Percentiles rank a stretch among this genome's conserved stretches.
These are phyloP conservation scores for Phasia obesa DNA, from an alignment of 2,888 invertebrate species.

Conservation along the genomic window DNA sequence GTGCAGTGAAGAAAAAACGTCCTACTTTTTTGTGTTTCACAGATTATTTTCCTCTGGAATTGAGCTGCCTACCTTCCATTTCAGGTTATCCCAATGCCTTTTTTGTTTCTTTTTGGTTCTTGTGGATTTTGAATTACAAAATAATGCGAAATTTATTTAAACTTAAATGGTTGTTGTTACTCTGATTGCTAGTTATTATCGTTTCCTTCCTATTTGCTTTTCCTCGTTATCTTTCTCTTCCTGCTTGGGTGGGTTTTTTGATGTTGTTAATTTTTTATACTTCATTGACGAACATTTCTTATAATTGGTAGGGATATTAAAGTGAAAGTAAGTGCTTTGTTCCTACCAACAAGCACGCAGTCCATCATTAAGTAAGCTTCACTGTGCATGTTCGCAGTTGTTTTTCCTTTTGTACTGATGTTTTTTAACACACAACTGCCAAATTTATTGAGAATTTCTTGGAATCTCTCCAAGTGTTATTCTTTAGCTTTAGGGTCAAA, in stretches of 20 bases:
- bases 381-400: constrained; percentile 32
- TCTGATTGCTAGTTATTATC: neutral
- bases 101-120: no score
- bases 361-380: constrained; percentile 34
- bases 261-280: neutral
- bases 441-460: constrained; percentile 39
- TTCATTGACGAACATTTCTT: constrained; percentile 37
- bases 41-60: neutral
- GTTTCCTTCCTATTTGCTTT: neutral
- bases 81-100: neutral
- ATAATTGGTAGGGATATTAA: constrained; percentile 57
- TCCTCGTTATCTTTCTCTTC: neutral
- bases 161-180: constrained; percentile 41
- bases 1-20: neutral
- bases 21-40: neutral
- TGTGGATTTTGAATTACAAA: neutral
- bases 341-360: neutral
- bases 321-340: constrained; percentile 61
- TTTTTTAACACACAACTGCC: neutral
- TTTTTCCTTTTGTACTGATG: neutral
- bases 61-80: neutral
- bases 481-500: constrained; percentile 55
- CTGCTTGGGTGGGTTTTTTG: neutral
- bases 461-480: constrained; percentile 58
- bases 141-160: constrained; percentile 54